Evolutionary conservation across 2,888 invertebrate species (phyloP).

Genomic region (Reticulitermes lucifugus): DNA sequence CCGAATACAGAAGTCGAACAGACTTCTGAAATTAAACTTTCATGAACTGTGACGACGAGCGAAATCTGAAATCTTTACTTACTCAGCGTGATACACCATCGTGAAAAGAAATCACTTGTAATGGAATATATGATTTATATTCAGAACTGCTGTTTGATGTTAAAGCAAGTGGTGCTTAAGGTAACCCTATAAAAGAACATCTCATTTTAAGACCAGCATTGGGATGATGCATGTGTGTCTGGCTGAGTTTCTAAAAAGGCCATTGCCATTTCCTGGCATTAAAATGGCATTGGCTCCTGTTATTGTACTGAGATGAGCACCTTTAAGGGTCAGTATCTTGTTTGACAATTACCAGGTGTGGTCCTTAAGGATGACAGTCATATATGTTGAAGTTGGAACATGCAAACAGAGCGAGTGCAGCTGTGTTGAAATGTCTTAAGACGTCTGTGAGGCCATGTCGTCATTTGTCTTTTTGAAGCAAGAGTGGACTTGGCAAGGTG

Average conservation of each 20-base stretch:
- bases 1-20: too few relatives aligned
- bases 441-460: neutral
- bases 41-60: too few relatives aligned
- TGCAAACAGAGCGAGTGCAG: neutral
- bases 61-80: too few relatives aligned
- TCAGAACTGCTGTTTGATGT: too few relatives aligned
- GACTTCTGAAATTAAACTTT: too few relatives aligned
- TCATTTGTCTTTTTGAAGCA: too few relatives aligned
- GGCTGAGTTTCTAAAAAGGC: constrained; percentile 11
- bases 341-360: neutral
- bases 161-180: too few relatives aligned
- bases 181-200: too few relatives aligned
- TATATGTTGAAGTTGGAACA: neutral
- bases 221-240: neutral
- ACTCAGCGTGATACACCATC: too few relatives aligned
- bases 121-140: too few relatives aligned
- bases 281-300: constrained; percentile 18
- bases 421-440: neutral
- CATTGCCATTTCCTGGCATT: constrained; percentile 21
- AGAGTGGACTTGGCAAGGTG: neutral
- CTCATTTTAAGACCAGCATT: neutral
- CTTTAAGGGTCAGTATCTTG: neutral
- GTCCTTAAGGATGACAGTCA: neutral
- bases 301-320: neutral
- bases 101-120: too few relatives aligned